Evolutionary conservation across 2,888 invertebrate species (phyloP), one percentile per base, ranked within the genome.

Genomic region (Drosophila prostipennis): DNA sequence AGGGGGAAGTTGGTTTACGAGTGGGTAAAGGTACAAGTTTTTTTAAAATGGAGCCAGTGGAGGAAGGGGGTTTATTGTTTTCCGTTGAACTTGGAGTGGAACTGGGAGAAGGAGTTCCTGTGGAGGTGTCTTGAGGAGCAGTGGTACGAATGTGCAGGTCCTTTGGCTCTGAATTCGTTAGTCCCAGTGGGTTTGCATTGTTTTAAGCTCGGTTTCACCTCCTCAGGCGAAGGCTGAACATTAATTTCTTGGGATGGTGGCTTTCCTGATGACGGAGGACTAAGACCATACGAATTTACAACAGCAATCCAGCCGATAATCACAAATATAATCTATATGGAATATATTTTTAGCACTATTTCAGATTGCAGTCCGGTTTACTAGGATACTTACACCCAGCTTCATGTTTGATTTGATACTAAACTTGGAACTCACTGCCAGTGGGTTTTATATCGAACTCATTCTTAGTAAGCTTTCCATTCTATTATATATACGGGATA

Each of bases 371-470:
- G 53, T 63, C 26, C 52, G 45, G 39, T 34, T 53, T 39, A 11
- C 23, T 34, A 13, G 2, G n/a, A 16, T 46, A 65, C 64, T 64
- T 19, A 65, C 64, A 52, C 6, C 45, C 53, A 34, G 45, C 34
- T 53, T 64, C 64, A 65, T 65, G 53, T 34, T 64, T 37, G 8
- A 23, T 45, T 10, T 8, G 53, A 26, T 34, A 65, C 64, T 65
- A 34, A 64, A 29, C 16, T n/a, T 5, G 3, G 19, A 64, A 39
- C 16, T 46, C 7, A 10, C 32, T 14, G 5, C 19, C 39, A 23
- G 13, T 45, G 13, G n/a, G 7, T 46, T 64, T 65, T 65, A 65
- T 65, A 64, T 23, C 7, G 16, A 37, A 19, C 10, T n/a, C 11
- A 8, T 2, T 39, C 11, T 19, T 32, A 40, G 14, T 53, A n/a